phyloP scores from a whole-genome alignment of 2,888 invertebrate species.

The Epirrita christyi region DNA sequence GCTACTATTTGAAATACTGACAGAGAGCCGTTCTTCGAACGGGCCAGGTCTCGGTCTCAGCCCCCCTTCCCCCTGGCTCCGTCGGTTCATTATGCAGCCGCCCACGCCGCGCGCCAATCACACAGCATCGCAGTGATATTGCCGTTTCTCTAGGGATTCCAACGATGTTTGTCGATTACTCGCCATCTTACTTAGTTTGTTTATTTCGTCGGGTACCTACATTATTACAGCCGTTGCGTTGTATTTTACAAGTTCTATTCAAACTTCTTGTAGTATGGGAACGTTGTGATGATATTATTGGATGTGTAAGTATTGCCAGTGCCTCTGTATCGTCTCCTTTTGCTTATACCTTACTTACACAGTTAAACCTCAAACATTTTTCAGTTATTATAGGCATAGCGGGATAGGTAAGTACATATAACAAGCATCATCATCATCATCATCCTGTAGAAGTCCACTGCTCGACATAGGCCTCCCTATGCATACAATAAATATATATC shows the following conservation, averaged over 20 bases:
- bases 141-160: slow-evolving; percentile 74
- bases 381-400: too few relatives aligned
- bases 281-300: background rate
- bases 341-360: too few relatives aligned
- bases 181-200: slow-evolving; percentile 33
- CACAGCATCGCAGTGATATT: slow-evolving; percentile 77
- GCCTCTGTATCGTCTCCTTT: too few relatives aligned
- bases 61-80: slow-evolving; percentile 47
- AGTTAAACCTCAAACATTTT: too few relatives aligned
- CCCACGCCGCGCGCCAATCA: slow-evolving; percentile 80
- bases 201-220: slow-evolving; percentile 29
- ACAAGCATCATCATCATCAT: too few relatives aligned
- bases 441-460: too few relatives aligned
- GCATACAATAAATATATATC: too few relatives aligned
- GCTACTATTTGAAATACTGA: too few relatives aligned
- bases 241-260: slow-evolving; percentile 9
- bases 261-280: background rate
- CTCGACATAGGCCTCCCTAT: too few relatives aligned
- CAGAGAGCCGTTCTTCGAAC: slow-evolving; percentile 32
- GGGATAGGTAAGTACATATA: too few relatives aligned
- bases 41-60: slow-evolving; percentile 39
- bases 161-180: slow-evolving; percentile 64
- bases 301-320: background rate
- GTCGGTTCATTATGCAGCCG: slow-evolving; percentile 80
- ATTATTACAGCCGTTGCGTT: slow-evolving; percentile 7